These are phyloP conservation scores for Odontomyia ornata DNA, from an alignment of 2,888 invertebrate species.

Conservation along the genomic window DNA sequence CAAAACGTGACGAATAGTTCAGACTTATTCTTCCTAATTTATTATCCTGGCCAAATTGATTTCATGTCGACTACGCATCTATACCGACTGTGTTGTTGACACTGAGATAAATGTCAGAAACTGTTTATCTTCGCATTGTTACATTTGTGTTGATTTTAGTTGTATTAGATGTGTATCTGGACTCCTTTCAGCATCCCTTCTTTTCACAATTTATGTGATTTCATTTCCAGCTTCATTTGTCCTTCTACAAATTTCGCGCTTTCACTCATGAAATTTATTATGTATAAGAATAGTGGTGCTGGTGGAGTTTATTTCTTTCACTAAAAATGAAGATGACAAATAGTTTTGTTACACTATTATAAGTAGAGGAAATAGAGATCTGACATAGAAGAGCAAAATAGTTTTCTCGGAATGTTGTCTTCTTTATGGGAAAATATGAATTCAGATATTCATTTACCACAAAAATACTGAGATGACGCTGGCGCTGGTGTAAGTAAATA, in stretches of 20 bases:
- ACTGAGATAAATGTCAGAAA: slow-evolving; percentile 4
- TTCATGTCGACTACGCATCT: slow-evolving; percentile 23
- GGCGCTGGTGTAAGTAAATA: too few species aligned
- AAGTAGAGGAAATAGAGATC: neutral
- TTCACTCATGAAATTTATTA: neutral
- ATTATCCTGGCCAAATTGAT: slow-evolving; percentile 29
- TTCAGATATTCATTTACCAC: too few species aligned
- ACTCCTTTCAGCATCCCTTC: neutral
- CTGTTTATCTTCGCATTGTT: slow-evolving; percentile 14
- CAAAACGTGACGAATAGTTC: slow-evolving; percentile 15
- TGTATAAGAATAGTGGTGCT: neutral
- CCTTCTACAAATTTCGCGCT: neutral
- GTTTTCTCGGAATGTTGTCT: neutral
- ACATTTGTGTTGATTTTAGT: neutral
- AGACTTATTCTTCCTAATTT: slow-evolving; percentile 19
- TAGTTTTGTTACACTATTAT: neutral
- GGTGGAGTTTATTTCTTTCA: neutral
- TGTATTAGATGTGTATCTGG: neutral
- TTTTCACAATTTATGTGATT: neutral
- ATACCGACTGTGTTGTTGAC: slow-evolving; percentile 15
- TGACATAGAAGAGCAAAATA: neutral
- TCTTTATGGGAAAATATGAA: neutral
- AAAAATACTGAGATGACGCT: too few species aligned
- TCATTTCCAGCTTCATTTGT: slow-evolving; percentile 3
- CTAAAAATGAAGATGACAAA: neutral